These are phyloP conservation scores for Heliothis virescens DNA, from an alignment of 1,140 invertebrate genomes.

Conservation along the genomic window DNA sequence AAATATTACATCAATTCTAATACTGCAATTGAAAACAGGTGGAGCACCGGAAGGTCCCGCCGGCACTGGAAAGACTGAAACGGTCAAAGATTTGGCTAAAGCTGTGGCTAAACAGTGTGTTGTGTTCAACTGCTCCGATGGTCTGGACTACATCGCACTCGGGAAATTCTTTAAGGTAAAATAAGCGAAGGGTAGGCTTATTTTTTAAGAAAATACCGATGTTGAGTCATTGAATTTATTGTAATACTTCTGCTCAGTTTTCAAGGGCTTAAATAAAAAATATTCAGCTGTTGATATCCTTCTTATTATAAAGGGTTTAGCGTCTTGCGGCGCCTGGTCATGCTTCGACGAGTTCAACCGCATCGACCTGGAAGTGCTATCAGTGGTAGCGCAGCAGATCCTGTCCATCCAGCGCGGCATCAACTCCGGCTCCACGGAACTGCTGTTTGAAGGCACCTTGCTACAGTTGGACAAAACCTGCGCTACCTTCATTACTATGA, in stretches of 20 bases:
- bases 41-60: conserved; percentile 98
- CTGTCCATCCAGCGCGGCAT: conserved; percentile 92
- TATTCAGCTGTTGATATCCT: too few relatives aligned
- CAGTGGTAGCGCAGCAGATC: conserved; percentile 97
- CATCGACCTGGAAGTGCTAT: conserved; percentile 95
- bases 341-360: conserved; percentile 99
- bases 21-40: conserved; percentile 71
- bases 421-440: conserved; percentile 89
- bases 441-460: conserved; percentile 96
- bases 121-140: conserved; percentile 98
- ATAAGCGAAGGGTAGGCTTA: too few relatives aligned
- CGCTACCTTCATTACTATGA: conserved; percentile 98
- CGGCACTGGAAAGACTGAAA: conserved; percentile 98
- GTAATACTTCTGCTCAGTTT: too few relatives aligned
- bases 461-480: conserved; percentile 95
- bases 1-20: not conserved
- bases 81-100: conserved; percentile 98
- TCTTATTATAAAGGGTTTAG: conserved; percentile 89
- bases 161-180: conserved; percentile 97
- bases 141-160: conserved; percentile 96
- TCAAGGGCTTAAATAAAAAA: too few relatives aligned
- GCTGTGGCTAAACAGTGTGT: conserved; percentile 98
- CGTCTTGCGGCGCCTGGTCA: conserved; percentile 98
- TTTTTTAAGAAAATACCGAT: too few relatives aligned
- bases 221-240: too few relatives aligned